These are phyloP conservation scores for Athalia rosae DNA, from an alignment of 2,888 invertebrate genomes.

Conservation along the genomic window DNA sequence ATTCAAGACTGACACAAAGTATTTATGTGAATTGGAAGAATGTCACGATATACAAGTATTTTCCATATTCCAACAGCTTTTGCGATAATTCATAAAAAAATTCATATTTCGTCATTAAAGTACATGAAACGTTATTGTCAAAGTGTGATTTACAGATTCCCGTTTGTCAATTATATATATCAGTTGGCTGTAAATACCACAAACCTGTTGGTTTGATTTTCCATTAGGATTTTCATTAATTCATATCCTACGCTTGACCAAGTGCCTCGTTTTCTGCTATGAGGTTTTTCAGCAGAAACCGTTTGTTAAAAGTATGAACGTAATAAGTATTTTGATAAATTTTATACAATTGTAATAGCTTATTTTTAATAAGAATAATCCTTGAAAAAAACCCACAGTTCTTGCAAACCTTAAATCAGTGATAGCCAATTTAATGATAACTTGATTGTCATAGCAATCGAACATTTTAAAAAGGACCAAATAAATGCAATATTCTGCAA, in stretches of 20 bases:
- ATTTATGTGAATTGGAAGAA: conserved; percentile 16
- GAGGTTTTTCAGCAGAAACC: not conserved
- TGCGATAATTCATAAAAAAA: not conserved
- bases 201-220: conserved; percentile 16
- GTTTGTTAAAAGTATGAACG: not conserved
- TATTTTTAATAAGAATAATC: conserved; percentile 13
- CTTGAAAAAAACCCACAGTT: not conserved
- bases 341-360: conserved; percentile 22
- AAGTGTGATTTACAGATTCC: no score
- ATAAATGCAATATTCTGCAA: conserved; percentile 28
- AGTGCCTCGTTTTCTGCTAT: conserved; percentile 32
- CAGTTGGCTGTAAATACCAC: not conserved
- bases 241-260: conserved; percentile 1
- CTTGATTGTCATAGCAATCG: not conserved
- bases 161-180: not conserved
- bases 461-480: conserved; percentile 31
- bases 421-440: not conserved
- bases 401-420: conserved; percentile 14
- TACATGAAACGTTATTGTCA: no score
- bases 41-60: conserved; percentile 20
- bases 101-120: not conserved
- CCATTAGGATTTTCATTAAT: conserved; percentile 27
- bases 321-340: conserved; percentile 34
- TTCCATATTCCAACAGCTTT: conserved; percentile 13
- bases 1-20: conserved; percentile 41